A percentile compares a stretch with the other conserved stretches of the same genome.
These are phyloP conservation scores for Vultur gryphus DNA, from an alignment of 2,797 vertebrate species.

Conservation along the genomic window DNA sequence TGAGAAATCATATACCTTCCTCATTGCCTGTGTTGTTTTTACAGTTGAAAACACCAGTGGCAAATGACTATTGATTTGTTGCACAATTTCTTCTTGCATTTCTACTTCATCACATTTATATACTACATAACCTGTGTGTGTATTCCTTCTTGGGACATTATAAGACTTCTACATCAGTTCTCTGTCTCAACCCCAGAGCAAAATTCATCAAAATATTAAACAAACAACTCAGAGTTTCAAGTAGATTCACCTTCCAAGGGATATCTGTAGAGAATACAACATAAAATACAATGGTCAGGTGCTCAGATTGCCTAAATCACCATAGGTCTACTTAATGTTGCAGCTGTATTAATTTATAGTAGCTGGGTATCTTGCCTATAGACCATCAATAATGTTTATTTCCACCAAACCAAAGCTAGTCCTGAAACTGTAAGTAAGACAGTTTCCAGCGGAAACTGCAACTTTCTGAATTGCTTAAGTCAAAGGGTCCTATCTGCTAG, in stretches of 20 bases:
- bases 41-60: background rate
- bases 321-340: background rate
- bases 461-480: background rate
- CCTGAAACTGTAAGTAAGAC: background rate
- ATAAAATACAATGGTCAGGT: background rate
- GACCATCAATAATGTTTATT: background rate
- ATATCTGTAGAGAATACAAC: background rate
- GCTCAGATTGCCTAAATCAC: background rate
- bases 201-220: background rate
- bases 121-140: background rate
- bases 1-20: background rate
- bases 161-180: background rate
- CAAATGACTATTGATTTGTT: slow-evolving; percentile 18
- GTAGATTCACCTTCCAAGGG: background rate
- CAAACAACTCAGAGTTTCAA: background rate
- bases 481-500: background rate
- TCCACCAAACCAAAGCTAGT: background rate
- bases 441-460: background rate
- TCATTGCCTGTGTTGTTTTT: slow-evolving; percentile 8
- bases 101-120: slow-evolving; percentile 26
- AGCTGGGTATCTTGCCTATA: background rate
- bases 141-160: background rate
- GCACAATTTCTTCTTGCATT: background rate
- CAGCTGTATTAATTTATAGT: background rate
- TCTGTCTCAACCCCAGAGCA: background rate